Evolutionary conservation across 2,797 vertebrate species (phyloP), one percentile per base, ranked within the genome.

Genomic region (Distichodus sexfasciatus): DNA sequence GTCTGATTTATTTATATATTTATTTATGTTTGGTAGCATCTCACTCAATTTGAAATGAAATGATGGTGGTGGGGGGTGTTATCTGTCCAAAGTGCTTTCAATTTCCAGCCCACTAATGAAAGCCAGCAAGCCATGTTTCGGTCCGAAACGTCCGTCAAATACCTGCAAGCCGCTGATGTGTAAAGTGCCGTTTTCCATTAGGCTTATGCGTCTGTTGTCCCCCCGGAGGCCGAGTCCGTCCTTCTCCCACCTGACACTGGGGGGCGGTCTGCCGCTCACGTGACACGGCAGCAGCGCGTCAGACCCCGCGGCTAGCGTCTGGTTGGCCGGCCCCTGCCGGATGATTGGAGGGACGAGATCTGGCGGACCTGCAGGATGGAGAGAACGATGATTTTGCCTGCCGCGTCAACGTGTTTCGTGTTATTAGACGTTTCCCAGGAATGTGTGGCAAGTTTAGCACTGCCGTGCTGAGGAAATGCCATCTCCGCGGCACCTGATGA

Each of bases 171-270:
- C 72, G 58, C 69, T 81, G 78, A 98, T 94, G 88, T 93, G 89
- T 79, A 99, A 84, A 17, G 94, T 97, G 79, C 96, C 93, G 0
- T 96, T 96, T 82, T 94, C 94, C 89, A 95, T 89, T 63, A 96
- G 83, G 78, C 75, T 94, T 84, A 93, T 23, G 2, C 88, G 91
- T 36, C 88, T 83, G 70, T 91, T 88, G 50, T 86, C 89, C 69
- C 82, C 90, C 74, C 86, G 83, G 71, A 98, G 83, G 79, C 79
- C 85, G 41, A 89, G 89, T 54, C 94, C 93, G 0, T 96, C 93
- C 81, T 95, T 98, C 85, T 94, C 91, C 97, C 96, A 98, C 0
- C 81, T 91, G 79, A 95, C 88, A 8, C 75, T 91, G 61, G 93
- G 91, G 0, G 88, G 82, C 11, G 93, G 88, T 35, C 90, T 90